Conservation (phyloP, 2,113 vertebrate species). For the Platanista minor region DNA sequence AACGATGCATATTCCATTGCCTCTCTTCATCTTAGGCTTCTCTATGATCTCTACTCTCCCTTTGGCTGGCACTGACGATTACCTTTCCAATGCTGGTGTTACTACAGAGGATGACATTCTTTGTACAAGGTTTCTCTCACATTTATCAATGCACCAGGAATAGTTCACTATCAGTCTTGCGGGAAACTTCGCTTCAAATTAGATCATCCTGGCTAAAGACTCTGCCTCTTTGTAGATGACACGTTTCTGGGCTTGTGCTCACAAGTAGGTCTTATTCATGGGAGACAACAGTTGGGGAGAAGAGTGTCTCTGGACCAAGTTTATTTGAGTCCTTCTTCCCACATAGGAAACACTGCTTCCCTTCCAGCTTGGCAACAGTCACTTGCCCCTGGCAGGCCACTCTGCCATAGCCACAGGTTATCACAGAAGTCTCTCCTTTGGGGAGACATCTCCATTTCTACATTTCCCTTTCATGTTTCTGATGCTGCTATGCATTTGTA, state of each 20-base stretch:
- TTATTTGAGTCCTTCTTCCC: not conserved
- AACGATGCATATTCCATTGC: not conserved
- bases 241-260: not conserved
- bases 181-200: not conserved
- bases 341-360: not conserved
- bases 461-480: not conserved
- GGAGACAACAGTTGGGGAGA: not conserved
- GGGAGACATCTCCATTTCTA: not conserved
- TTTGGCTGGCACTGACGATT: not conserved
- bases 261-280: not conserved
- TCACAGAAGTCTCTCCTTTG: not conserved
- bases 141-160: not conserved
- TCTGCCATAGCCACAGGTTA: not conserved
- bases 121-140: slow-evolving; percentile 1
- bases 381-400: not conserved
- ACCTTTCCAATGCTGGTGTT: not conserved
- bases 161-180: not conserved
- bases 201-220: not conserved
- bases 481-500: not conserved
- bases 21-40: not conserved
- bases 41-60: not conserved
- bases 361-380: not conserved
- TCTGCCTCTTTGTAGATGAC: not conserved
- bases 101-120: not conserved
- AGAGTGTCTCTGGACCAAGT: not conserved